These are phyloP conservation scores for Hipposideros larvatus DNA, from an alignment of 2,797 vertebrate genomes.

Conservation along the genomic window DNA sequence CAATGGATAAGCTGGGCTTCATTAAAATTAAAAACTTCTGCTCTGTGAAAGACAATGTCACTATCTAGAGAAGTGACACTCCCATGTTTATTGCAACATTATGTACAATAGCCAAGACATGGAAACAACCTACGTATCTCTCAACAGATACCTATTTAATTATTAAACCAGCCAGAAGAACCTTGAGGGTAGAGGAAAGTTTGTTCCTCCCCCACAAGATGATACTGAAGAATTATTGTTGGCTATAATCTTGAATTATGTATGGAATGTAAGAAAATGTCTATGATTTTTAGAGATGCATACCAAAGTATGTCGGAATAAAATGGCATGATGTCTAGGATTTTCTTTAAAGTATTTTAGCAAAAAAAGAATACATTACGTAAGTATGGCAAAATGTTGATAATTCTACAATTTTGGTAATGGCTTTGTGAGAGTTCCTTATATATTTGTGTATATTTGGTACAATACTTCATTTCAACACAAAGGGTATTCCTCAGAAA, in stretches of 20 bases:
- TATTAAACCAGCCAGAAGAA: too few relatives aligned
- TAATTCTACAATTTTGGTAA: constrained; percentile 33
- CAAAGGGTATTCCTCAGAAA: background rate
- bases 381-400: background rate
- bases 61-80: background rate
- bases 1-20: background rate
- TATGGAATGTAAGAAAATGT: background rate
- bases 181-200: too few relatives aligned
- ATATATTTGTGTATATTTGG: constrained; percentile 8
- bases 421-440: background rate
- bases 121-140: background rate
- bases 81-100: background rate
- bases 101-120: background rate
- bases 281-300: background rate
- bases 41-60: background rate
- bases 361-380: background rate
- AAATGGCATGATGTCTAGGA: background rate
- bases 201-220: background rate
- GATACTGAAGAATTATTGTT: background rate
- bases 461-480: constrained; percentile 12
- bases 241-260: background rate
- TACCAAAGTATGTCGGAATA: background rate
- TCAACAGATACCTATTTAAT: background rate
- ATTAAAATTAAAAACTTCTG: background rate
- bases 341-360: constrained; percentile 23